Evolutionary conservation across 2,113 vertebrate genomes (phyloP).

Genomic region (Gadus macrocephalus): DNA sequence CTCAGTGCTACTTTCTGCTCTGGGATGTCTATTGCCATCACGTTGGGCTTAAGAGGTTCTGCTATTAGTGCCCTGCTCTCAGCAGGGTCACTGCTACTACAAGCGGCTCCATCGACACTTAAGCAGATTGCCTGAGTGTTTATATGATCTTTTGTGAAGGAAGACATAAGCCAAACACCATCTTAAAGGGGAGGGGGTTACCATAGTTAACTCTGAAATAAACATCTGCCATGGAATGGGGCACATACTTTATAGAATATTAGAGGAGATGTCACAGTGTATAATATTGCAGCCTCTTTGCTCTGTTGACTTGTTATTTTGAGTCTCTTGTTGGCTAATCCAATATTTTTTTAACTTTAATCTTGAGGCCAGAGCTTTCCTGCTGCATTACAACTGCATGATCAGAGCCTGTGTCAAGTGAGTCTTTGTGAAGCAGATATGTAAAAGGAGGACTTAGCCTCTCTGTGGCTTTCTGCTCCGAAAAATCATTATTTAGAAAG

Average conservation of each 20-base stretch:
- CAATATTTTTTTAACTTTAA: constrained; percentile 8
- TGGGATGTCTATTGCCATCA: constrained; percentile 41
- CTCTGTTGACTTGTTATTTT: constrained; percentile 9
- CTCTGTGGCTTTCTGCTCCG: constrained; percentile 46
- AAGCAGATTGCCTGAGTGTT: constrained; percentile 49
- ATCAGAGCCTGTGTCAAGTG: background rate
- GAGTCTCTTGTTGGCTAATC: constrained; percentile 8
- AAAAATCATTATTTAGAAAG: constrained; percentile 51
- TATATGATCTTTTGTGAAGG: constrained; percentile 35
- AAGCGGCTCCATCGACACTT: constrained; percentile 51
- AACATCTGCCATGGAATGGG: constrained; percentile 23
- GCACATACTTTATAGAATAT: constrained; percentile 13
- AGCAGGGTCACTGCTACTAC: constrained; percentile 50
- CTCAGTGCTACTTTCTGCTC: constrained; percentile 25
- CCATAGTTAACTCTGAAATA: constrained; percentile 26
- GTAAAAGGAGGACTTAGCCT: constrained; percentile 11
- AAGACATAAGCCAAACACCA: constrained; percentile 27
- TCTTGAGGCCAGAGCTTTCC: too few species aligned
- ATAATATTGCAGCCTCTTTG: background rate
- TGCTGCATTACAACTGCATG: background rate
- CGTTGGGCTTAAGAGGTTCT: constrained; percentile 48
- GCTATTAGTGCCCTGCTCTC: constrained; percentile 56
- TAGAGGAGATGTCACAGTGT: constrained; percentile 4
- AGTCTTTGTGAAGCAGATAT: too few species aligned
- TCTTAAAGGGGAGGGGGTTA: constrained; percentile 41